Percentiles rank a stretch among this genome's conserved stretches.
Evolutionary conservation across 64 coral and sea anemone genomes (phyloP).

Genomic region (Montipora capricornis): DNA sequence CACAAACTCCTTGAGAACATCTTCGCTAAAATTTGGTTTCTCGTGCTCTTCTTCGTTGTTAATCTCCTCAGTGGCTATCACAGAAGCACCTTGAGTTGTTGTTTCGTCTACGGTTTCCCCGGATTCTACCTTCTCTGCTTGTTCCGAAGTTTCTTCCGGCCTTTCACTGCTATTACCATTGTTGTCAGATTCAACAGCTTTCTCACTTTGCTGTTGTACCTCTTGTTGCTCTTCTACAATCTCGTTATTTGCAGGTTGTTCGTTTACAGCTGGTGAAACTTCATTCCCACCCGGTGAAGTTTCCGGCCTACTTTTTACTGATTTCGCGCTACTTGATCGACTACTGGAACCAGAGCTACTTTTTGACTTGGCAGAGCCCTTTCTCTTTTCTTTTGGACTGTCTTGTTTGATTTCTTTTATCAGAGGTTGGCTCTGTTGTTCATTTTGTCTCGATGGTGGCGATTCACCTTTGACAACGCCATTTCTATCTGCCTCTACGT

Average conservation of each 20-base stretch:
- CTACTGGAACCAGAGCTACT: constrained; percentile 33
- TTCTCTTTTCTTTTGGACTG: constrained; percentile 17
- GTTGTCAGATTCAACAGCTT: constrained; percentile 29
- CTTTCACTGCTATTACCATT: not conserved
- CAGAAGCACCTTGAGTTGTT: constrained; percentile 20
- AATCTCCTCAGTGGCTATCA: not conserved
- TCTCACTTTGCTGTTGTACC: not conserved
- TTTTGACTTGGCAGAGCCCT: constrained; percentile 16
- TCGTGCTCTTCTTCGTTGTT: constrained; percentile 44
- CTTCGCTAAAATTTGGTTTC: constrained; percentile 90
- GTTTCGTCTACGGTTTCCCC: not conserved
- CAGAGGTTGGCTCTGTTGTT: constrained; percentile 4
- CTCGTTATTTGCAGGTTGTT: not conserved
- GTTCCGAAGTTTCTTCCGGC: constrained; percentile 11
- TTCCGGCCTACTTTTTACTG: constrained; percentile 38
- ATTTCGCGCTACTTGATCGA: constrained; percentile 55
- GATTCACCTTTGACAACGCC: constrained; percentile 22
- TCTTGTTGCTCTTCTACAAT: constrained; percentile 10
- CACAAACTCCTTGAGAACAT: constrained; percentile 79
- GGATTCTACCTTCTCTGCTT: no score
- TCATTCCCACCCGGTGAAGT: constrained; percentile 18
- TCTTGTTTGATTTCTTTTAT: not conserved
- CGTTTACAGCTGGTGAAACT: not conserved
- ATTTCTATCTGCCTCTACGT: not conserved
- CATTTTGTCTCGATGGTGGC: constrained; percentile 10